These are phyloP conservation scores for Pollenia labialis DNA, from an alignment of 2,888 invertebrate genomes.

Conservation along the genomic window DNA sequence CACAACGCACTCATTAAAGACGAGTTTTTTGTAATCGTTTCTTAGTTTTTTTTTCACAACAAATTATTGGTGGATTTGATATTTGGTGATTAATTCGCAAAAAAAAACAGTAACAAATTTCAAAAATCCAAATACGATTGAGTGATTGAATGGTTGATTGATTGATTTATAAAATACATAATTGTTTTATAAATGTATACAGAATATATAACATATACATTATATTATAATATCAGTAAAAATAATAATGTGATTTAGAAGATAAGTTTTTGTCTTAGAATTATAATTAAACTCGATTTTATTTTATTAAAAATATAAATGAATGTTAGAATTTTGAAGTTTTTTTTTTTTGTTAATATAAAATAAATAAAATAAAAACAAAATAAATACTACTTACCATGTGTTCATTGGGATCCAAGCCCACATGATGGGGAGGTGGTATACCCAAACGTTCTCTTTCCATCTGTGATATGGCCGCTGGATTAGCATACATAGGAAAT, in stretches of 20 bases:
- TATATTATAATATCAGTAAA: slow-evolving; percentile 30
- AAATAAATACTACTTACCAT: slow-evolving; percentile 87
- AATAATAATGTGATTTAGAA: slow-evolving; percentile 47
- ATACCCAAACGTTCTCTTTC: slow-evolving; percentile 95
- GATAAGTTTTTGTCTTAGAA: slow-evolving; percentile 19
- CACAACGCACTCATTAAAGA: slow-evolving; percentile 61
- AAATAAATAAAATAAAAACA: background rate
- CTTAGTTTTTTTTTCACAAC: slow-evolving; percentile 32
- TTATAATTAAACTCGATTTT: slow-evolving; percentile 27
- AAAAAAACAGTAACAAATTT: slow-evolving; percentile 73
- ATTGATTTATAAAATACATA: slow-evolving; percentile 53
- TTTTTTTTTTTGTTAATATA: background rate
- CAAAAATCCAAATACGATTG: slow-evolving; percentile 84
- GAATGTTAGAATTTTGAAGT: slow-evolving; percentile 54
- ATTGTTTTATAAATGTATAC: slow-evolving; percentile 51
- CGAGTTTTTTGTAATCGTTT: slow-evolving; percentile 26
- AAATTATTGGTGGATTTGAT: slow-evolving; percentile 54
- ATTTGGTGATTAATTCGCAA: slow-evolving; percentile 77
- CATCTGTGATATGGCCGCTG: slow-evolving; percentile 92
- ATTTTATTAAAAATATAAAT: slow-evolving; percentile 50
- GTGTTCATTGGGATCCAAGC: slow-evolving; percentile 92
- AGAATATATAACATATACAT: slow-evolving; percentile 50
- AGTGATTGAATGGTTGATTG: slow-evolving; percentile 74
- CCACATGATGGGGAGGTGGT: slow-evolving; percentile 86
- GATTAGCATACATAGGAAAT: slow-evolving; percentile 88